Conservation (phyloP, 2,888 invertebrate species). For the Seira musarum region DNA sequence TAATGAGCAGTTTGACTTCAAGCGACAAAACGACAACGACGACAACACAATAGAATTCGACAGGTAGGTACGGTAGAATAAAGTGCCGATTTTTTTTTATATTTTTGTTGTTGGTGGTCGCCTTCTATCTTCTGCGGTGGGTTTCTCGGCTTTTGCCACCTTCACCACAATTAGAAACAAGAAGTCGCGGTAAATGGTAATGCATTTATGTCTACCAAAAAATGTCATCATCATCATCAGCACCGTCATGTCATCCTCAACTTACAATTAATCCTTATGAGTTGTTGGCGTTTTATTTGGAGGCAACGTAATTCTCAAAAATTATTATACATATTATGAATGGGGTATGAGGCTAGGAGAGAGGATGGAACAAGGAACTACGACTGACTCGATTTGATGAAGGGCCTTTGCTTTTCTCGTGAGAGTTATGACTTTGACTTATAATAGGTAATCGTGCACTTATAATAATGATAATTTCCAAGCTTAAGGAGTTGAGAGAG, state of each 20-base stretch:
- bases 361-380: too few species aligned
- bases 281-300: too few species aligned
- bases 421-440: neutral
- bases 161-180: constrained; percentile 5
- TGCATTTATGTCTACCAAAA: neutral
- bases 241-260: too few species aligned
- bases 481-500: too few species aligned
- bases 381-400: too few species aligned
- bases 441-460: neutral
- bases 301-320: too few species aligned
- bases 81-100: constrained; percentile 3
- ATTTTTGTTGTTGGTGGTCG: neutral
- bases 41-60: too few species aligned
- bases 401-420: neutral
- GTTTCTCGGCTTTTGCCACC: constrained; percentile 11
- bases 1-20: constrained; percentile 17
- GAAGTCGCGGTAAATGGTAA: neutral
- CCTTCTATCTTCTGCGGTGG: neutral
- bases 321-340: constrained; percentile 14
- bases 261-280: too few species aligned
- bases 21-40: neutral
- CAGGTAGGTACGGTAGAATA: neutral
- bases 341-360: too few species aligned
- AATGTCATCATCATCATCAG: constrained; percentile 11
- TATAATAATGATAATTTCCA: constrained; percentile 19